phyloP scores from a whole-genome alignment of 1,140 invertebrate species.

The Lepidostoma basale region DNA sequence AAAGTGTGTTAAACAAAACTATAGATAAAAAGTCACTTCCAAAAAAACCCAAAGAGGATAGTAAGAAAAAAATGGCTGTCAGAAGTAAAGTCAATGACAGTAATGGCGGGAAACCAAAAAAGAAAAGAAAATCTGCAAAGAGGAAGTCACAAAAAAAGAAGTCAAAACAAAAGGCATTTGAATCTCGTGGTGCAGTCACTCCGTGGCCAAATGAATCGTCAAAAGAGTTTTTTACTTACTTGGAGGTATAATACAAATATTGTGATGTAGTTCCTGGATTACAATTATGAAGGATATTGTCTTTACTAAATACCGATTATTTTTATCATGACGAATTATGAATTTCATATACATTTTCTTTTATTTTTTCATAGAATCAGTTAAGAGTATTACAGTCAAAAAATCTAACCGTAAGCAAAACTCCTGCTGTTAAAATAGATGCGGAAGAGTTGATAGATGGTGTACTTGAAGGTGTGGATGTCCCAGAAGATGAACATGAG shows the following conservation, averaged over 20 bases:
- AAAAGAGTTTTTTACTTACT: constrained; percentile 55
- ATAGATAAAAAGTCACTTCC: neutral
- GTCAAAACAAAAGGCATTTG: neutral
- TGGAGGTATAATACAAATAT: constrained; percentile 59
- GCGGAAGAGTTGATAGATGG: constrained; percentile 1
- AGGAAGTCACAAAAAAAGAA: constrained; percentile 1
- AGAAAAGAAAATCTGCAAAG: constrained; percentile 28
- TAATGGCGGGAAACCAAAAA: constrained; percentile 8
- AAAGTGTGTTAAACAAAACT: neutral
- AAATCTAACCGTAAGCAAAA: constrained; percentile 16
- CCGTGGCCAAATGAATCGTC: constrained; percentile 46
- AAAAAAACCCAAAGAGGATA: neutral
- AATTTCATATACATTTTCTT: neutral
- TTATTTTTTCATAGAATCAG: constrained; percentile 51
- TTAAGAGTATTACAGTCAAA: constrained; percentile 53
- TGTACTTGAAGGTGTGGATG: constrained; percentile 48
- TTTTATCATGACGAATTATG: no score
- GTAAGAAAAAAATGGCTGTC: neutral
- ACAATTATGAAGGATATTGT: no score
- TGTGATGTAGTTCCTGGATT: no score
- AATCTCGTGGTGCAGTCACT: neutral
- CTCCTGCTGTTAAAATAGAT: neutral
- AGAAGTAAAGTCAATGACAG: neutral
- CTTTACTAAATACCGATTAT: no score
- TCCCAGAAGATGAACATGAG: constrained; percentile 39